Evolutionary conservation across 2,888 invertebrate species (phyloP).

Genomic region (Physocephala rufipes): DNA sequence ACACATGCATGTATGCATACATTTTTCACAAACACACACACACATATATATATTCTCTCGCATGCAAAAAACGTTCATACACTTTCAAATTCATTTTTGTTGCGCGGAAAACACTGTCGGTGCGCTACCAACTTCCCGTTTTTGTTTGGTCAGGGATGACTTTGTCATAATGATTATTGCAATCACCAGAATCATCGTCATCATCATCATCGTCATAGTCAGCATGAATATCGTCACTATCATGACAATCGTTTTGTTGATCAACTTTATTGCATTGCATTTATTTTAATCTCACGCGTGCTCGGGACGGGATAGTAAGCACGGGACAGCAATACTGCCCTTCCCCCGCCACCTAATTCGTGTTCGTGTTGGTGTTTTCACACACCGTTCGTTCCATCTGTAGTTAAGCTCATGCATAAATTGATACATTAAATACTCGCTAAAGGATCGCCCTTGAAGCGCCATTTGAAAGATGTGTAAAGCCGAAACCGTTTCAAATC

Average conservation of each 20-base stretch:
- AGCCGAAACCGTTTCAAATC: constrained; percentile 22
- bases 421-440: constrained; percentile 7
- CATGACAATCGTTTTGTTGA: constrained; percentile 2
- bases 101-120: neutral
- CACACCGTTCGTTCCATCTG: too few species aligned
- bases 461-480: constrained; percentile 25
- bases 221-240: neutral
- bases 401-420: constrained; percentile 17
- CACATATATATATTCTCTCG: neutral
- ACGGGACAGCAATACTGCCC: neutral
- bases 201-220: neutral
- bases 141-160: neutral
- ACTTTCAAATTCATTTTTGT: neutral
- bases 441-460: constrained; percentile 31
- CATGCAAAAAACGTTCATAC: neutral
- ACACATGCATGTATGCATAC: neutral
- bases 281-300: neutral
- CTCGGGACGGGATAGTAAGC: neutral
- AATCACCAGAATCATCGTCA: too few species aligned
- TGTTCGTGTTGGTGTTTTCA: neutral
- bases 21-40: neutral
- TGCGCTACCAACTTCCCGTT: constrained; percentile 9
- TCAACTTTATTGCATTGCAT: neutral
- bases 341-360: neutral
- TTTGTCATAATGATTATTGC: neutral